Evolutionary conservation across 2,888 invertebrate species (phyloP).

Genomic region (Stenurella melanura): DNA sequence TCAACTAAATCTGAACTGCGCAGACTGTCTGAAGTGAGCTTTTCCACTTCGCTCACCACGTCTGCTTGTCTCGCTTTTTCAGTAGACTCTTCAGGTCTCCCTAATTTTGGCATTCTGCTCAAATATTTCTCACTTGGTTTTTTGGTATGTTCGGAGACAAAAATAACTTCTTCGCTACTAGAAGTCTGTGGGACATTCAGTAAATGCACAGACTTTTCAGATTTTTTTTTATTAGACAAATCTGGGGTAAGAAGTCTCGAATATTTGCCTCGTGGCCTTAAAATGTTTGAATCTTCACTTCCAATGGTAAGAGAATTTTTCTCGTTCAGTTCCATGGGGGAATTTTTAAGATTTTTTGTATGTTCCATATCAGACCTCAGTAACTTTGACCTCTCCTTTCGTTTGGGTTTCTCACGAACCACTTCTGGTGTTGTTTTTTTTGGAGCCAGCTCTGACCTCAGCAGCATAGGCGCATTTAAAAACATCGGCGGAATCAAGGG

Average conservation of each 20-base stretch:
- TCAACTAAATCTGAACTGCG: neutral
- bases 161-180: slow-evolving; percentile 1
- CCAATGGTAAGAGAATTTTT: neutral
- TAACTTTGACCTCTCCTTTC: neutral
- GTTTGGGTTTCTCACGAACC: neutral
- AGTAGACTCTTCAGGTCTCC: neutral
- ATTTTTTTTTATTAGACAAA: neutral
- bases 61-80: neutral
- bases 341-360: neutral
- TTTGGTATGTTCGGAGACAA: neutral
- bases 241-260: neutral
- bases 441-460: slow-evolving; percentile 51
- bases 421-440: slow-evolving; percentile 2
- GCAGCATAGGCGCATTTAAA: slow-evolving; percentile 50
- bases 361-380: neutral
- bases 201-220: neutral
- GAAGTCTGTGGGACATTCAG: neutral
- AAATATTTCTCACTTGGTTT: neutral
- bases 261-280: neutral
- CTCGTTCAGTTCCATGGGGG: neutral
- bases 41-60: neutral
- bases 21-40: neutral
- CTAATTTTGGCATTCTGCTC: neutral
- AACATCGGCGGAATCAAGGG: slow-evolving; percentile 49
- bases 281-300: neutral